Evolutionary conservation across 2,888 invertebrate species (phyloP).

Genomic region (Oxystoma pomonae): DNA sequence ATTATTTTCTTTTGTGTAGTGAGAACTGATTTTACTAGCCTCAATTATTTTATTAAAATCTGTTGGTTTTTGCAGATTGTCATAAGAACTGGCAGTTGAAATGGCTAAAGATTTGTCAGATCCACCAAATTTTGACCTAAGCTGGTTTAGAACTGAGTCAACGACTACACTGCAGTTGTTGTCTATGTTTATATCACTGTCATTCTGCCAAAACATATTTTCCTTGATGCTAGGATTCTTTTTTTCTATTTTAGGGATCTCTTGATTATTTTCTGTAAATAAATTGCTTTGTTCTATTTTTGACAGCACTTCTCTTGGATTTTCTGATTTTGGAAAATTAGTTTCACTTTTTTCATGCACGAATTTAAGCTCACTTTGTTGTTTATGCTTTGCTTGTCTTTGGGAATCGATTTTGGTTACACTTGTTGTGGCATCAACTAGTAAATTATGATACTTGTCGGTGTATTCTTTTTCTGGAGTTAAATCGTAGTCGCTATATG

Average conservation of each 20-base stretch:
- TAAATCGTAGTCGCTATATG: conserved; percentile 28
- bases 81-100: background rate
- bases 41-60: no score
- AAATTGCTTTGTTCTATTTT: background rate
- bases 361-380: no score
- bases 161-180: background rate
- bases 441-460: conserved; percentile 27
- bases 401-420: conserved; percentile 5
- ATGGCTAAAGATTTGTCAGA: background rate
- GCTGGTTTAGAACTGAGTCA: background rate
- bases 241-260: background rate
- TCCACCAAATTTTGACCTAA: background rate
- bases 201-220: background rate
- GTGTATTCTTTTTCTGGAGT: conserved; percentile 30
- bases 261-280: background rate
- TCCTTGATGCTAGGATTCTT: background rate
- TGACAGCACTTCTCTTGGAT: background rate
- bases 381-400: background rate
- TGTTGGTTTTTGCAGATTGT: no score
- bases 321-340: background rate
- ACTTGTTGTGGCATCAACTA: conserved; percentile 26
- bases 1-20: no score
- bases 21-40: no score
- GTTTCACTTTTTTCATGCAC: background rate
- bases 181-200: no score